Evolutionary conservation across 2,113 vertebrate species (phyloP), one percentile per base, ranked within the genome.

Genomic region (Heliornis fulica): DNA sequence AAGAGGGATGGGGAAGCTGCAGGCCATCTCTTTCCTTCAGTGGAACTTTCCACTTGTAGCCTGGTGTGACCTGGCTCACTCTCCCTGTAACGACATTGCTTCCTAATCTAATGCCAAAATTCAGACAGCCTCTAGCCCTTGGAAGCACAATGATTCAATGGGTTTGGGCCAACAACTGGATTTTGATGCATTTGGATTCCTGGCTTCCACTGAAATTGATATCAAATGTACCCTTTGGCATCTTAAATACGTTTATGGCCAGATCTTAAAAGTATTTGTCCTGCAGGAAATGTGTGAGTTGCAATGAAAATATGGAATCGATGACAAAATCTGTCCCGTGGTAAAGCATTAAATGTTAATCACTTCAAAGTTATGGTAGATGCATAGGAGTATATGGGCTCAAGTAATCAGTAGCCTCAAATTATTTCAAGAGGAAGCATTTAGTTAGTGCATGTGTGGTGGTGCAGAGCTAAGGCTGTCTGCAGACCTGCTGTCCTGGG

Each of bases 401-500:
- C 8, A n/a, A 40, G 60, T 15, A 59, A 64, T 19, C 12, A 22
- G 23, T 38, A 48, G 15, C 29, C 40, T 56, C 6, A 2, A 45
- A 13, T 22, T 53, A 13, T 57, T n/a, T 61, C 23, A 54, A 59
- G 69, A 25, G 70, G 21, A 29, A 85, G 10, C 15, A 8, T 29
- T 86, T 59, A 11, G 18, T 50, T 83, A 31, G 10, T 15, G 10
- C 13, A 1, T 25, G 50, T 0, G 0, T 19, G 28, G 15, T 63
- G 40, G 45, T 45, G 51, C 34, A 61, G 13, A 38, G 21, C 40
- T 46, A 2, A 26, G 13, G 28, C 31, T 76, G 29, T 10, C 56
- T 23, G 11, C 4, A 0, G 19, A 10, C 11, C 36, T 3, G 0
- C 3, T 22, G 3, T 38, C 53, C n/a, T 45, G 31, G 6, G 28